Percentiles rank a stretch among this genome's conserved stretches.
Conservation (phyloP, 64 coral and sea anemone genomes). For the Pocillopora damicornis region DNA sequence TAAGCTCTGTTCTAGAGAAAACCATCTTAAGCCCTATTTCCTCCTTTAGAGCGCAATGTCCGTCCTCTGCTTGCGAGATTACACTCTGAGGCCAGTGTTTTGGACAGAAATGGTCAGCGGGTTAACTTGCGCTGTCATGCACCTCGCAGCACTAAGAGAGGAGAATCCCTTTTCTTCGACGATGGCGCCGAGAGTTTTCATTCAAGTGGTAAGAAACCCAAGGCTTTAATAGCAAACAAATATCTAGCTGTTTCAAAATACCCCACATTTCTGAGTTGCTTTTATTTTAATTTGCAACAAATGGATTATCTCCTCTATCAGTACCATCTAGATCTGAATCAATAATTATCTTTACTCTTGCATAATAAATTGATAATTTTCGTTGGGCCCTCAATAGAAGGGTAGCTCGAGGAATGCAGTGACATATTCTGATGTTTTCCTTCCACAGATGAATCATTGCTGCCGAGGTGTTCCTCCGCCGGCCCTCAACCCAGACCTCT, state of each 20-base stretch:
- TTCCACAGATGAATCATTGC: background rate
- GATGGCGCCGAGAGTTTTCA: background rate
- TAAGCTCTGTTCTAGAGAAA: too few relatives aligned
- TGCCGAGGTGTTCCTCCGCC: background rate
- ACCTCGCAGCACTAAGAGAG: background rate
- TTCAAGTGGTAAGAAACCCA: too few relatives aligned
- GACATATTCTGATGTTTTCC: background rate
- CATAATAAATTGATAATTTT: too few relatives aligned
- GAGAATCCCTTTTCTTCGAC: constrained; percentile 23
- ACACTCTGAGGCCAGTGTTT: constrained; percentile 9
- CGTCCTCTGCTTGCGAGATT: constrained; percentile 1
- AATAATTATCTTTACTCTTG: too few relatives aligned
- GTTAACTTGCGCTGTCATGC: background rate
- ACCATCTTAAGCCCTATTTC: background rate
- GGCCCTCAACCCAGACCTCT: background rate
- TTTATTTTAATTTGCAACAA: too few relatives aligned
- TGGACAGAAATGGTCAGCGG: background rate
- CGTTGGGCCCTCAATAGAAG: too few relatives aligned
- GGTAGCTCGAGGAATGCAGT: too few relatives aligned
- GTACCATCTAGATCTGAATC: too few relatives aligned
- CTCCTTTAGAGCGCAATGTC: background rate
- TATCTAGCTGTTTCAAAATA: too few relatives aligned
- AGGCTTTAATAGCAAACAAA: too few relatives aligned
- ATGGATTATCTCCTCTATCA: too few relatives aligned
- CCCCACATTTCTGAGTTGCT: too few relatives aligned